Evolutionary conservation across 2,888 invertebrate genomes (phyloP).

Genomic region (Cheilosia vulpina): DNA sequence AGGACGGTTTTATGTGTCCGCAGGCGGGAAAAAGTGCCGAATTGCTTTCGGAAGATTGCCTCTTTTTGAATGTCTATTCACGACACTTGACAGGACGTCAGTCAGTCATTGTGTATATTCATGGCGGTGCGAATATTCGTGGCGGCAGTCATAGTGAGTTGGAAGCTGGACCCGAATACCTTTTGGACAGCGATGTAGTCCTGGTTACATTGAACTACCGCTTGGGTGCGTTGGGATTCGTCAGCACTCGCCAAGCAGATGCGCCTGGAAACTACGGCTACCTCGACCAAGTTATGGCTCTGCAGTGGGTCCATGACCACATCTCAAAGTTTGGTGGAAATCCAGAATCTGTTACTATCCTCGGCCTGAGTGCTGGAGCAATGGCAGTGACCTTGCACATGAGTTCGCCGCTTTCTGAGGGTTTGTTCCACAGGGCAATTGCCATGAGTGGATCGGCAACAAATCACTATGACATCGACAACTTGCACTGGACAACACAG

Average conservation of each 20-base stretch:
- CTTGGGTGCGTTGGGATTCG: slow-evolving; percentile 84
- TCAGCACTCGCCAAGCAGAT: slow-evolving; percentile 86
- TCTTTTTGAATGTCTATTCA: slow-evolving; percentile 87
- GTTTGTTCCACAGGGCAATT: slow-evolving; percentile 88
- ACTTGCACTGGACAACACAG: slow-evolving; percentile 85
- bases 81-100: slow-evolving; percentile 64
- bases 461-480: slow-evolving; percentile 84
- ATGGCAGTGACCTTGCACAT: slow-evolving; percentile 84
- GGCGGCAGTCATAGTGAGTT: slow-evolving; percentile 78
- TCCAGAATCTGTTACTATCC: slow-evolving; percentile 86
- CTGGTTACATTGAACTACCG: slow-evolving; percentile 81
- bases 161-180: slow-evolving; percentile 79
- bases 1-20: slow-evolving; percentile 82
- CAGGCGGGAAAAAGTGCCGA: slow-evolving; percentile 66
- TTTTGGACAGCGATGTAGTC: slow-evolving; percentile 80
- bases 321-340: slow-evolving; percentile 88
- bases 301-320: slow-evolving; percentile 87
- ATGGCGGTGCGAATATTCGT: slow-evolving; percentile 79
- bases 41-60: slow-evolving; percentile 86
- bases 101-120: slow-evolving; percentile 80
- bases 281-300: slow-evolving; percentile 87
- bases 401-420: slow-evolving; percentile 87
- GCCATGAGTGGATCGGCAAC: slow-evolving; percentile 87
- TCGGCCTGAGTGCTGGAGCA: slow-evolving; percentile 85
- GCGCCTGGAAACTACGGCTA: slow-evolving; percentile 88